These are phyloP conservation scores for Acanthisitta chloris DNA, from an alignment of 2,113 vertebrate genomes.

Conservation along the genomic window DNA sequence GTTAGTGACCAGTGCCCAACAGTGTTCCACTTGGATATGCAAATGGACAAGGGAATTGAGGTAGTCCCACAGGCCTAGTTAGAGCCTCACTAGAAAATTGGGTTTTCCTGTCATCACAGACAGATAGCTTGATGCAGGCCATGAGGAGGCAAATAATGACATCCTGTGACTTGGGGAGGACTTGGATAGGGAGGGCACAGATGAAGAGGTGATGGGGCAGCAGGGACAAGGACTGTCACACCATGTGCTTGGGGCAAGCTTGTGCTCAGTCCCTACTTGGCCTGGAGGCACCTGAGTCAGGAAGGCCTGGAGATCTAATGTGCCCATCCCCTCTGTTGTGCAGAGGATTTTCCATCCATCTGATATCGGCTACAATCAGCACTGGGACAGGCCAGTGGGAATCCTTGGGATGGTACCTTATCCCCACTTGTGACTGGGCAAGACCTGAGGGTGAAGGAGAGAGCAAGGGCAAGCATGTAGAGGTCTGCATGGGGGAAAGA, in stretches of 20 bases:
- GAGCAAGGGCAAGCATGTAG: background rate
- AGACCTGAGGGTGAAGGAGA: background rate
- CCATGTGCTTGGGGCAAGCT: rapidly evolving
- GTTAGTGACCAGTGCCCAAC: background rate
- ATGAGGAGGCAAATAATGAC: background rate
- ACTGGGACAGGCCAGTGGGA: background rate
- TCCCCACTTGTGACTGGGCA: background rate
- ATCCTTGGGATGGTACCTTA: background rate
- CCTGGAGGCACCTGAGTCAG: background rate
- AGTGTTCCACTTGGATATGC: background rate
- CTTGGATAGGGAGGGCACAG: background rate
- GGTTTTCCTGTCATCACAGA: background rate
- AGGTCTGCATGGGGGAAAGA: background rate
- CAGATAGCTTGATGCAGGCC: rapidly evolving
- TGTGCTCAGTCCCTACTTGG: background rate
- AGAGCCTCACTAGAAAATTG: background rate
- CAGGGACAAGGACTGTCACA: background rate
- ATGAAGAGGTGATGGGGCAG: background rate
- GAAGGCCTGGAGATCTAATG: background rate
- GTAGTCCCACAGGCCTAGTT: background rate
- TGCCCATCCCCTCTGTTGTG: background rate
- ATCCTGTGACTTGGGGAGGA: background rate
- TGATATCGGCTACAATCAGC: rapidly evolving
- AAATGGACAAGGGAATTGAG: background rate
- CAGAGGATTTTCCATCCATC: background rate